phyloP scores from a whole-genome alignment of 1,140 invertebrate species.

The Hypsibius dujardini region DNA sequence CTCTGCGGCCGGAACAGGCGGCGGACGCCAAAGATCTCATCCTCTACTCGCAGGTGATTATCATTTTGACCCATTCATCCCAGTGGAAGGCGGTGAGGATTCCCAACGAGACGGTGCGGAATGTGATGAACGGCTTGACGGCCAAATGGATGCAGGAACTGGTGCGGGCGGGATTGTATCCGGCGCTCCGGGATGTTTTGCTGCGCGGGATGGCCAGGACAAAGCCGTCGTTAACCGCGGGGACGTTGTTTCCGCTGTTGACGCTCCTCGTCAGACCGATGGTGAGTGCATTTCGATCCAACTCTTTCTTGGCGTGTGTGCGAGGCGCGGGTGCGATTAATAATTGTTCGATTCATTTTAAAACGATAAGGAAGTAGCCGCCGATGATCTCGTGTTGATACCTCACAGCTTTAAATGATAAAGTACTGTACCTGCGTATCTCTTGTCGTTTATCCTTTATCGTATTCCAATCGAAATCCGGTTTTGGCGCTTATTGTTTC shows the following conservation, averaged over 20 bases:
- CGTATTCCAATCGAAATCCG: too few relatives aligned
- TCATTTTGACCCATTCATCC: constrained; percentile 9
- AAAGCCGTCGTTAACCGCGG: background rate
- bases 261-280: background rate
- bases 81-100: constrained; percentile 15
- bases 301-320: too few relatives aligned
- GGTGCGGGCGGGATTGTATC: background rate
- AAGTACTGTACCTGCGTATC: too few relatives aligned
- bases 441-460: too few relatives aligned
- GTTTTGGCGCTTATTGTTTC: too few relatives aligned
- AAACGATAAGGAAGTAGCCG: too few relatives aligned
- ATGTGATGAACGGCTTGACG: constrained; percentile 7
- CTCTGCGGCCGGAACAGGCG: background rate
- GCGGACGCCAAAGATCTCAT: constrained; percentile 6
- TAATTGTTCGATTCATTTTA: too few relatives aligned
- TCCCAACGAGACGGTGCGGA: background rate
- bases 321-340: too few relatives aligned
- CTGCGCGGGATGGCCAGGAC: background rate
- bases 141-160: constrained; percentile 14
- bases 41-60: background rate
- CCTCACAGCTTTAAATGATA: too few relatives aligned
- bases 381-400: too few relatives aligned
- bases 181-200: background rate
- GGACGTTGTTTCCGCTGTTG: constrained; percentile 10
- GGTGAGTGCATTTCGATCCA: background rate